Conservation (phyloP, 92 coral and sea anemone species). For the Palythoa caribaeorum region DNA sequence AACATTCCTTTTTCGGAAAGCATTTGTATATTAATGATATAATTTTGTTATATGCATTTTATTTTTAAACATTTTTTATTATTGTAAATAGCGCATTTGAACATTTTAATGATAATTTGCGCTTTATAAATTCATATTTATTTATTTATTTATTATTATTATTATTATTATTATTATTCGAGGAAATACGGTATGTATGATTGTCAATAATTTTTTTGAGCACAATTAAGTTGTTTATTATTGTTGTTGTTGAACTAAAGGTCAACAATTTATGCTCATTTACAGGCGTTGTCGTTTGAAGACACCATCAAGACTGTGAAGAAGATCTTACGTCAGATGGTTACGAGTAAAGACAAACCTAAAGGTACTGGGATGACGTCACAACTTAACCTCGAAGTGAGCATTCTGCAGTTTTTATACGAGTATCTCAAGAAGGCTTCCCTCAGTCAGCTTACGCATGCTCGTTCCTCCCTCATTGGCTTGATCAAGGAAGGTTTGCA, state of each 20-base stretch:
- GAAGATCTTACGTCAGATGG: slow-evolving; percentile 91
- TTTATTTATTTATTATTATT: no score
- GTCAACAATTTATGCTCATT: not conserved
- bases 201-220: no score
- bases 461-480: slow-evolving; percentile 80
- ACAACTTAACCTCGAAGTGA: slow-evolving; percentile 89
- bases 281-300: slow-evolving; percentile 89
- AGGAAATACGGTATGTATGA: no score
- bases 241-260: not conserved
- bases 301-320: slow-evolving; percentile 92
- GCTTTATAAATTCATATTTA: no score
- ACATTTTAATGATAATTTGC: no score
- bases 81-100: no score
- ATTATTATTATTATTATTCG: no score
- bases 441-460: slow-evolving; percentile 76
- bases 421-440: slow-evolving; percentile 87
- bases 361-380: slow-evolving; percentile 67
- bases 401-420: slow-evolving; percentile 90
- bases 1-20: no score
- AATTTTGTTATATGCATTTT: no score
- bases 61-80: no score
- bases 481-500: slow-evolving; percentile 96
- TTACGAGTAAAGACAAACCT: slow-evolving; percentile 81
- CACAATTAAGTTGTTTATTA: no score
- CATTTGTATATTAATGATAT: no score